These are phyloP conservation scores for Microtus oregoni DNA, from an alignment of 2,113 vertebrate genomes.

Conservation along the genomic window DNA sequence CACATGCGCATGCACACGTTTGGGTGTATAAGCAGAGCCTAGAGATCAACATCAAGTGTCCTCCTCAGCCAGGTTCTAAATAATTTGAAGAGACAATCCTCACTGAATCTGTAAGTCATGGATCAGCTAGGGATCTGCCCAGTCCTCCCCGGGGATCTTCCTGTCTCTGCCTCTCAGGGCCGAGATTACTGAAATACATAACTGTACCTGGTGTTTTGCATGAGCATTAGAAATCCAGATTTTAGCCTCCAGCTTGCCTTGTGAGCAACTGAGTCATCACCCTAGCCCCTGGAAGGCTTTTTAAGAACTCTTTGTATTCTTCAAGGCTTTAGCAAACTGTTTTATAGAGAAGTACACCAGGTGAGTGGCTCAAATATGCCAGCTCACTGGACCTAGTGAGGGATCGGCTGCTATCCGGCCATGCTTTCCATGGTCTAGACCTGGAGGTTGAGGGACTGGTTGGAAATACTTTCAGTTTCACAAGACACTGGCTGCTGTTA, in stretches of 20 bases:
- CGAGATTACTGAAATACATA: no score
- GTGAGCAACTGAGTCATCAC: no score
- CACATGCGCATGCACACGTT: no score
- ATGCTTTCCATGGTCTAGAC: background rate
- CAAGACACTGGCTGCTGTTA: background rate
- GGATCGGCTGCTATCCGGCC: background rate
- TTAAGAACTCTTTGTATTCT: background rate
- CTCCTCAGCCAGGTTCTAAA: background rate
- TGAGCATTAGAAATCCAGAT: no score
- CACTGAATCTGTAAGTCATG: no score
- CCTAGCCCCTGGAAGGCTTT: background rate
- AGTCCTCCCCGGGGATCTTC: background rate
- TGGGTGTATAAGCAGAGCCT: no score
- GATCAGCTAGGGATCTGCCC: background rate
- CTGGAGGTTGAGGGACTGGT: background rate
- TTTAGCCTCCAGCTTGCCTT: no score
- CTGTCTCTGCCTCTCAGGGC: background rate
- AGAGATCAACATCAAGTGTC: background rate
- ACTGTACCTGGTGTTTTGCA: background rate
- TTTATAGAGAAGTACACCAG: background rate
- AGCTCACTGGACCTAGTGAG: no score
- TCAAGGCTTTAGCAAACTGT: background rate
- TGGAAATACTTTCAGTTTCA: conserved; percentile 22
- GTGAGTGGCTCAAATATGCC: background rate
- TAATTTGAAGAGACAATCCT: background rate